Evolutionary conservation across 2,888 invertebrate genomes (phyloP), one percentile per base, ranked within the genome.

Genomic region (Nemotelus nigrinus): DNA sequence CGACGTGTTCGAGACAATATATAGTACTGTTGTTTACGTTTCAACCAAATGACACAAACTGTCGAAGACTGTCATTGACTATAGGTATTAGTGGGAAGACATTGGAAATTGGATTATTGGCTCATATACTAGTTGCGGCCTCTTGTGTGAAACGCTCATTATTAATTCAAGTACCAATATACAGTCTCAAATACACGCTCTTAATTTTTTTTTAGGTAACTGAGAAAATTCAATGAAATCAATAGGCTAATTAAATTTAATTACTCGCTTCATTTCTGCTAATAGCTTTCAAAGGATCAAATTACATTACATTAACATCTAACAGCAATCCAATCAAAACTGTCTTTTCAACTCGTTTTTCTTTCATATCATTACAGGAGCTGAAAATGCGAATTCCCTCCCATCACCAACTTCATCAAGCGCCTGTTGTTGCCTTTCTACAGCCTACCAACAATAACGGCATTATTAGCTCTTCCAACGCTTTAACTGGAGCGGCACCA

Each of bases 331-430:
- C n/a, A 65, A 65, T 65, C n/a, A 25, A 65, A 65, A 44, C 8
- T 3, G 7, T 47, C 25, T 44, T n/a, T 25, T 67, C 5, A 41
- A 41, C 53, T 8, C 58, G 64, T 78, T 68, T 65, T 71, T 75
- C 75, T 25, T 39, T 48, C 55, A 55, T 77, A 45, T 75, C 68
- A 45, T 80, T 81, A 6, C 78, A 81, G 80, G 67, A 76, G 76
- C 64, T 55, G 75, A 78, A 70, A 64, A 81, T 81, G 81, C 81
- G 81, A 55, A 80, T 80, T 71, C 80, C 79, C 41, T 55, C 25
- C 47, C 70, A 70, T 2, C 70, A 47, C 44, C 65, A 70, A 25
- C 60, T 41, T 76, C 79, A 80, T 68, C 79, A 74, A 44, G 65
- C 78, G 10, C 78, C 77, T 58, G 63, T 63, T 25, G 76, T 80